Evolutionary conservation across 2,113 vertebrate genomes (phyloP), one percentile per base, ranked within the genome.

Genomic region (Motacilla tschutschensis): DNA sequence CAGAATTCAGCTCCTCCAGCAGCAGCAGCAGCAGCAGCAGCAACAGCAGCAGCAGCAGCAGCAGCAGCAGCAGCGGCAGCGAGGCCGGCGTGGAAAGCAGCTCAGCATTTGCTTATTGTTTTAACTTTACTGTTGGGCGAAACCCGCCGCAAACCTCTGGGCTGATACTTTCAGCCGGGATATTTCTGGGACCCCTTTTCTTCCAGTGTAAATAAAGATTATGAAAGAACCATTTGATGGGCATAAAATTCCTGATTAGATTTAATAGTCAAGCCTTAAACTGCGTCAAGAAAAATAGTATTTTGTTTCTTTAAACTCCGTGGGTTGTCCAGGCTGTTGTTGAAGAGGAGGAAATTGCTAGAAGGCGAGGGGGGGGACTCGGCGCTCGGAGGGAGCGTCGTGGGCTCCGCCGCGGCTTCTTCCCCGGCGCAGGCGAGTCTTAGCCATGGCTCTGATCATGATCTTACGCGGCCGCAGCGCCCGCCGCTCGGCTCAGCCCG

Each of bases 171-270:
- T 84, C 63, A 51, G 57, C 74, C 8, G 67, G 78, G 65, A 53
- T 87, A 85, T 80, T 95, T 95, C 96, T 91, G 89, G 88, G 86
- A 93, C 84, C 66, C 92, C 82, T 96, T 95, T 95, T 92, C 79
- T 92, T 76, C 55, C 79, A 92, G 83, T 95, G 92, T 97, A 96
- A 96, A 96, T 95, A 96, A 96, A 94, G 92, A 82, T 94, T 96
- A 93, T 81, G 89, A 95, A 94, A 95, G 88, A 91, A 77, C 72
- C 89, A 66, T 94, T 91, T 95, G 95, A 96, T 96, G 95, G 95
- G 95, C 95, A 96, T 96, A 96, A 97, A 97, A 97, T 96, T 95
- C 95, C 90, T 76, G 91, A 95, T 97, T 96, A 96, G 83, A 96
- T 95, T 78, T 81, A 93, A 90, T 75, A 92, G 91, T 50, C 79